Evolutionary conservation across 2,113 vertebrate species (phyloP), one percentile per base, ranked within the genome.

Genomic region (Athene cunicularia): DNA sequence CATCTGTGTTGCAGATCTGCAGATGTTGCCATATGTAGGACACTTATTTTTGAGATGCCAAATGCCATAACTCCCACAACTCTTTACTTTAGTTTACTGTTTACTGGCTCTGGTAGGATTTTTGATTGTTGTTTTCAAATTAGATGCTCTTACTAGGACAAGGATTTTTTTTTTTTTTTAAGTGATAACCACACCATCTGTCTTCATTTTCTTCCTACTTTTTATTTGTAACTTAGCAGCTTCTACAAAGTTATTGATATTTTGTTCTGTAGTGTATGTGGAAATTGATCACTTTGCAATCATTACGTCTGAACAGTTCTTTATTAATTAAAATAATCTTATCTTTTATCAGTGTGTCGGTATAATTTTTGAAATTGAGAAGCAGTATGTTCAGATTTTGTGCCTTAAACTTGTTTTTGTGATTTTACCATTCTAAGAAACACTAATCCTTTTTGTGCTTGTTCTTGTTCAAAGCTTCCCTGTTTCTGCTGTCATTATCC

Each of bases 41-140:
- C 77, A 91, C 22, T 86, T 91, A 76, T 93, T 97, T 93, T 88
- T 94, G 77, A 79, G 58, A 82, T 56, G 37, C 41, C 35, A 66
- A 90, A 59, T 93, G 71, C 24, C 68, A 49, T 49, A 92, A 80
- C 56, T 89, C 86, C 84, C 74, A 89, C 37, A 91, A 41, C 68
- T 37, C 59, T 72, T 80, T 70, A 28, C 43, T 21, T 67, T 82
- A 50, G 32, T 72, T 93, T 94, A 86, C 64, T 91, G 63, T 53
- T 80, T 77, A 45, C 33, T 85, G 43, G 28, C 11, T 80, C 30
- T 85, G 23, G 13, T 50, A 84, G 28, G 30, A 79, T 67, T 68
- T 55, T 49, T 55, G 0, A 55, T 20, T 67, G 93, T 71, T 89
- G 47, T 63, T 90, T 81, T 77, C 59, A 91, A 86, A 86, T 71